phyloP scores from a whole-genome alignment of 2,888 invertebrate species.

The Latrodectus hesperus region DNA sequence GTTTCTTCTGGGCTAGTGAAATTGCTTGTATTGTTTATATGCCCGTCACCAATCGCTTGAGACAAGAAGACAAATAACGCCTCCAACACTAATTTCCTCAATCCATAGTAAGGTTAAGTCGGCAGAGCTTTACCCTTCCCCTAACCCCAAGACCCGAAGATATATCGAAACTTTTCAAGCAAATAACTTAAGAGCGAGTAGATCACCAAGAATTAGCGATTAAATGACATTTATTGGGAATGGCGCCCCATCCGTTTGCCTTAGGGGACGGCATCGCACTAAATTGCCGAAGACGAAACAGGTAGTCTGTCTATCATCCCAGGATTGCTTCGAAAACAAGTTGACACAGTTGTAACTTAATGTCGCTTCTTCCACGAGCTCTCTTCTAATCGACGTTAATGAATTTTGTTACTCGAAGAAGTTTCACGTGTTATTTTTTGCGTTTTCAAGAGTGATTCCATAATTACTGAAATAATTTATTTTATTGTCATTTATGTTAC shows the following conservation, averaged over 20 bases:
- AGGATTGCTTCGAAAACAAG: neutral
- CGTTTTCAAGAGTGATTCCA: no score
- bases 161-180: neutral
- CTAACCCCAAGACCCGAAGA: neutral
- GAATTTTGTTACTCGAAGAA: no score
- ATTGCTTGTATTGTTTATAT: no score
- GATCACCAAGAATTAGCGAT: neutral
- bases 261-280: neutral
- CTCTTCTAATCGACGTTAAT: no score
- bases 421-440: no score
- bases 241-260: constrained; percentile 1
- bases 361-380: neutral
- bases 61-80: no score
- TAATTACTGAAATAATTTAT: no score
- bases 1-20: no score
- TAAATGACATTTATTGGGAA: constrained; percentile 1
- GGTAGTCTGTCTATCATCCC: neutral
- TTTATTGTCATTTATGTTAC: no score
- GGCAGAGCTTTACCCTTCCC: neutral
- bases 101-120: no score
- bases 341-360: neutral
- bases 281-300: neutral
- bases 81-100: no score
- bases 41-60: no score
- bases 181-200: constrained; percentile 2